These are phyloP conservation scores for Alentia gelatinosa DNA, from an alignment of 2,888 invertebrate species.

Conservation along the genomic window DNA sequence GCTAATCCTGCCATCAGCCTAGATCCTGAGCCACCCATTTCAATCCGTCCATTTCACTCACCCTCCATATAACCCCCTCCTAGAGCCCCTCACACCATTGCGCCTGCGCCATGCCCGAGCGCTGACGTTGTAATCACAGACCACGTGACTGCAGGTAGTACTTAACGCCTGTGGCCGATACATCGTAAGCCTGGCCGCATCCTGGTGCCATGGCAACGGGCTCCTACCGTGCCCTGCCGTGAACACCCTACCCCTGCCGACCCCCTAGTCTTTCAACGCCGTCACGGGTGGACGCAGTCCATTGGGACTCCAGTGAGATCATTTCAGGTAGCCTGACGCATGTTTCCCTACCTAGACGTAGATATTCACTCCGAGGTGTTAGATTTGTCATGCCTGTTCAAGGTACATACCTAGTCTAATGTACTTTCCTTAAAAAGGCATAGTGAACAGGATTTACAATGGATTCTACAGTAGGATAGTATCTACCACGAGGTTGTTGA, in stretches of 20 bases:
- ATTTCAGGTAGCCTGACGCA: not conserved
- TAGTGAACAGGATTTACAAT: too few relatives aligned
- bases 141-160: slow-evolving; percentile 16
- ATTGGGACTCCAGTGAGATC: not conserved
- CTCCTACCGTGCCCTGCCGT: not conserved
- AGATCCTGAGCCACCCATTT: not conserved
- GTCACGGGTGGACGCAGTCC: not conserved
- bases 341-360: not conserved
- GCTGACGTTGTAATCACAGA: not conserved
- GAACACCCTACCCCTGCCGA: not conserved
- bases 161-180: not conserved
- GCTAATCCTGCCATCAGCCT: too few relatives aligned
- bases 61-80: too few relatives aligned
- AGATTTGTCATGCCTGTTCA: too few relatives aligned
- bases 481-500: too few relatives aligned
- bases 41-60: not conserved
- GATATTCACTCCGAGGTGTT: too few relatives aligned
- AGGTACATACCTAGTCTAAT: too few relatives aligned
- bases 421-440: too few relatives aligned
- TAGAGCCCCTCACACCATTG: not conserved
- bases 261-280: not conserved
- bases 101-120: not conserved
- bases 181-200: not conserved
- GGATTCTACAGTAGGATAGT: too few relatives aligned
- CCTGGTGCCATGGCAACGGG: slow-evolving; percentile 39